Base-by-base conservation (phyloP, 2,113 vertebrate genomes). In the Natator depressus region DNA sequence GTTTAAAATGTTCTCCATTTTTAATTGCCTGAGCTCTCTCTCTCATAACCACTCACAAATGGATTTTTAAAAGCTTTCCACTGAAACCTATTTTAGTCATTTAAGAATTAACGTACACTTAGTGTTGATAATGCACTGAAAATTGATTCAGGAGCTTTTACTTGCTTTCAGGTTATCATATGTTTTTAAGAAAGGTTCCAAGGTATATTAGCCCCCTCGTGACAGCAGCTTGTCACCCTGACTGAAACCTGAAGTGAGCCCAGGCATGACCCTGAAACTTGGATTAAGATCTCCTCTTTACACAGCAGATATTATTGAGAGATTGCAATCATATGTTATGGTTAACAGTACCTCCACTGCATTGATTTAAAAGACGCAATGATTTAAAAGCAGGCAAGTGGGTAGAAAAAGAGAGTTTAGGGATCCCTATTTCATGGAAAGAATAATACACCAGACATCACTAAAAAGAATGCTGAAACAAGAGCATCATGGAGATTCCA, bases 221-320 rank as follows among this genome's bases (percentile, higher is more conserved):
- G 82, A 94, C 78, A 91, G 53, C 92, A 85, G 89, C 19, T 1
- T 89, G 87, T 88, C 94, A 94, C 79, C 84, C 55, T 57, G 35
- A 81, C 55, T 93, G 91, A 97, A 97, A 95, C 3, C 85, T 80
- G 83, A 97, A 87, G 49, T 50, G 14, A 49, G 16, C 72, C 83
- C 78, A 76, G 4, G 59, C 25, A 47, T 80, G 88, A 89, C 88
- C 88, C 65, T 82, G 65, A 85, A 94, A 84, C 4, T 84, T 86
- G 87, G 54, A 93, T 7, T 82, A 94, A 93, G 87, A 86, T 87
- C 14, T 81, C 62, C 47, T 69, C 90, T 91, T 96, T 93, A 85
- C n/a, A 49, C 96, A 95, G 96, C 78, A 92, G 72, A 54, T 35
- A 62, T 31, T 82, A 88, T 25, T 91, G 88, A 95, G 92, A 90